Evolutionary conservation across 2,797 vertebrate genomes (phyloP), one percentile per base, ranked within the genome.

Genomic region (Petrocephalus sullivani): DNA sequence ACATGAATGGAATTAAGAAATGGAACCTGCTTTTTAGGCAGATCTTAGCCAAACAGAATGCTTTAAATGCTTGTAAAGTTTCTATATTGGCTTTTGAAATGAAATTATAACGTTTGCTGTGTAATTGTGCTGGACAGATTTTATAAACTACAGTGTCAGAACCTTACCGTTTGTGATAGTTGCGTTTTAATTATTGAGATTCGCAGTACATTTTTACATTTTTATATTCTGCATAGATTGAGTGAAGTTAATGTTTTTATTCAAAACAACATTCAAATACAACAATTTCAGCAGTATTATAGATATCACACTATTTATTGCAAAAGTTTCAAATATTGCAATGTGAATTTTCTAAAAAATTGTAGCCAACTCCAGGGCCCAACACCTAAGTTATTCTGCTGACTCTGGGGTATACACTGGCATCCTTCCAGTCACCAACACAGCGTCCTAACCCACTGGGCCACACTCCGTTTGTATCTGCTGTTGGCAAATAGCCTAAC

Each of bases 21-120:
- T 86, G 83, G 87, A 90, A 92, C 92, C 88, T 89, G 87, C 88
- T 91, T 92, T 92, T 94, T 95, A 92, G 92, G 93, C 94, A 92
- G 91, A 3, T 33, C 1, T 87, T 33, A 12, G 61, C 9, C 21
- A 23, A 28, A 85, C 90, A 94, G 95, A 95, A 92, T 92, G 94
- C 87, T 91, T 90, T 87, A 89, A 85, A 8, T 86, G 51, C 88
- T 90, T 67, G 87, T 91, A 91, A 91, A 90, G 90, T 87, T 54
- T 85, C 64, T 57, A 53, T 46, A 82, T 41, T 81, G 41, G 37
- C 23, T 92, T 92, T 51, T 57, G 87, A 61, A 88, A 88, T 60
- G 37, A 12, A 61, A 83, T 88, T 61, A 5, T 28, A 23, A 8
- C 57, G 4, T 23, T 49, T 78, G 16, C 16, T n/a, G 23, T 14